These are phyloP conservation scores for Canis aureus DNA, from an alignment of 2,113 vertebrate species.

Conservation along the genomic window DNA sequence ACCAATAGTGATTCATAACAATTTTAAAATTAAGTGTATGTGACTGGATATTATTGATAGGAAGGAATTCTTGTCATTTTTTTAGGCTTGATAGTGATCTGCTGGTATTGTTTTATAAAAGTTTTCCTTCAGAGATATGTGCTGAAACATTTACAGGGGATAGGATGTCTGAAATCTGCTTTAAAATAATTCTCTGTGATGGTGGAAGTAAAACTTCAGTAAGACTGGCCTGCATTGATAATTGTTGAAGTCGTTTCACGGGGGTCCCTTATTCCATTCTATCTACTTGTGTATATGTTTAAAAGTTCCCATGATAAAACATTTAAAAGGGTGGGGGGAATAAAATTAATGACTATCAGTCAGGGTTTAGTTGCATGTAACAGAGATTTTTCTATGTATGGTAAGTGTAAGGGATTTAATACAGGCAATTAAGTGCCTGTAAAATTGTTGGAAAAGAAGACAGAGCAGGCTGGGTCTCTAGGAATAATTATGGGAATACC, in stretches of 20 bases:
- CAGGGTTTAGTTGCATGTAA: background rate
- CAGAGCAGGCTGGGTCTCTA: background rate
- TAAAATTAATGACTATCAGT: background rate
- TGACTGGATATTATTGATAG: background rate
- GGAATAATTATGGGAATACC: background rate
- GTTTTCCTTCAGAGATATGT: background rate
- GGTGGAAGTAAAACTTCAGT: background rate
- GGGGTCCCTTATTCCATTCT: background rate
- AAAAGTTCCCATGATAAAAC: slow-evolving; percentile 5
- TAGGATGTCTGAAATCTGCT: background rate
- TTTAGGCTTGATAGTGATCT: background rate
- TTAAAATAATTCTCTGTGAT: slow-evolving; percentile 1
- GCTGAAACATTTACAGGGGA: slow-evolving; percentile 11
- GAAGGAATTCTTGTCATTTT: background rate
- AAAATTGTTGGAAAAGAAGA: background rate
- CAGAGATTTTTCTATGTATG: background rate
- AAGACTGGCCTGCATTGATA: background rate
- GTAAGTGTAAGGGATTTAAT: background rate
- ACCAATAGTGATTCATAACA: background rate
- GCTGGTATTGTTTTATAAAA: background rate
- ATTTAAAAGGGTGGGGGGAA: background rate
- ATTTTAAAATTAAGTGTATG: background rate
- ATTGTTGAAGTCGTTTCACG: background rate
- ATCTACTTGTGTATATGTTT: slow-evolving; percentile 23
- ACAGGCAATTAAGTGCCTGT: background rate